Evolutionary conservation across 2,888 invertebrate species (phyloP).

Genomic region (Habroteleia sp.): DNA sequence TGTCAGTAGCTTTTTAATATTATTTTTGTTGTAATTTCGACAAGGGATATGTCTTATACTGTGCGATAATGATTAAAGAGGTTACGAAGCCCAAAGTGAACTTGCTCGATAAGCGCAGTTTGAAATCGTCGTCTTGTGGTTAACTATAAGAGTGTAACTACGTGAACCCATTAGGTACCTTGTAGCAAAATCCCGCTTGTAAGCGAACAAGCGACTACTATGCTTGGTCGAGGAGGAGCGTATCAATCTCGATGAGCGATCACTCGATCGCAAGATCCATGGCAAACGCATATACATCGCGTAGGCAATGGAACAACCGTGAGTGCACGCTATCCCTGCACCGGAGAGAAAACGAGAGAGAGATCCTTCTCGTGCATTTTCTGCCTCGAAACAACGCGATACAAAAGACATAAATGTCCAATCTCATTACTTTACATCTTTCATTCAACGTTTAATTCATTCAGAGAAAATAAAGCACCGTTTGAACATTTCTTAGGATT

Average conservation of each 20-base stretch:
- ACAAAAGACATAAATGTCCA: constrained; percentile 32
- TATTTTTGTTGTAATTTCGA: neutral
- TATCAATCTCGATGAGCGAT: constrained; percentile 58
- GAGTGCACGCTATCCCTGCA: constrained; percentile 28
- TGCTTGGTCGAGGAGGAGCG: constrained; percentile 32
- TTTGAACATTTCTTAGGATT: too few species aligned
- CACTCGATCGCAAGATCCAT: constrained; percentile 52
- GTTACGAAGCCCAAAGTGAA: constrained; percentile 22
- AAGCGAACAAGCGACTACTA: constrained; percentile 50
- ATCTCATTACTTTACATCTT: constrained; percentile 18
- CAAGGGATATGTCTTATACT: neutral
- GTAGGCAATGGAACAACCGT: constrained; percentile 31
- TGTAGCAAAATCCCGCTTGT: constrained; percentile 43
- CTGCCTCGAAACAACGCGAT: constrained; percentile 35
- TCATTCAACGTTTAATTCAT: too few species aligned
- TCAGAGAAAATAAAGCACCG: too few species aligned
- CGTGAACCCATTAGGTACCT: constrained; percentile 49
- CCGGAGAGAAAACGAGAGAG: constrained; percentile 47
- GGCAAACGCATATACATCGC: constrained; percentile 44
- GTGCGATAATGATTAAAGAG: constrained; percentile 1
- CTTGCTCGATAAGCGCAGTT: constrained; percentile 38
- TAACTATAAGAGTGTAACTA: constrained; percentile 53
- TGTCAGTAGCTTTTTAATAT: too few species aligned
- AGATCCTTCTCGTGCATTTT: constrained; percentile 53
- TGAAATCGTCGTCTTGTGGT: constrained; percentile 33